Percentiles rank a stretch among this genome's conserved stretches.
These are phyloP conservation scores for Garra rufa DNA, from an alignment of 2,113 vertebrate genomes.

Conservation along the genomic window DNA sequence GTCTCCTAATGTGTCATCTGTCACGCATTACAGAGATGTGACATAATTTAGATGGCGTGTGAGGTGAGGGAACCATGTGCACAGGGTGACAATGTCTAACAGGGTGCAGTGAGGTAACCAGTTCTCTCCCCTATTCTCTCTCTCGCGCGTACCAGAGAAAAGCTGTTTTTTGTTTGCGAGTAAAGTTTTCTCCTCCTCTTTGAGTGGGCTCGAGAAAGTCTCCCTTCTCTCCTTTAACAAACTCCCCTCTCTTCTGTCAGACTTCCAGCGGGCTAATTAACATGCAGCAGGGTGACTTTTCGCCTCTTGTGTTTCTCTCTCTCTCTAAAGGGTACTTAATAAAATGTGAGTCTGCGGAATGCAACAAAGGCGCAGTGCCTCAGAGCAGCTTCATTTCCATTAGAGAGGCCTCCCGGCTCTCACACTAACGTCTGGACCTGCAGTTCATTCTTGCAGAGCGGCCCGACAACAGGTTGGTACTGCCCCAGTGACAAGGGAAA, in stretches of 20 bases:
- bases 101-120: slow-evolving; percentile 33
- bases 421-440: slow-evolving; percentile 67
- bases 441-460: slow-evolving; percentile 71
- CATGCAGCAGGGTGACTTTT: slow-evolving; percentile 77
- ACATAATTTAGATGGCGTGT: slow-evolving; percentile 25
- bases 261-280: slow-evolving; percentile 78
- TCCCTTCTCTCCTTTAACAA: slow-evolving; percentile 33
- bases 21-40: slow-evolving; percentile 9
- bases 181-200: slow-evolving; percentile 58
- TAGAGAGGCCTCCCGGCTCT: slow-evolving; percentile 69
- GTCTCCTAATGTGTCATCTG: slow-evolving; percentile 29
- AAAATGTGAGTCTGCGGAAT: slow-evolving; percentile 75
- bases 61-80: slow-evolving; percentile 30
- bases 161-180: slow-evolving; percentile 66
- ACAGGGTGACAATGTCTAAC: slow-evolving; percentile 42
- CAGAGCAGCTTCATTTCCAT: slow-evolving; percentile 67
- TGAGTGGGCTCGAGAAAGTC: slow-evolving; percentile 54
- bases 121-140: slow-evolving; percentile 45
- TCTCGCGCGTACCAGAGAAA: slow-evolving; percentile 48
- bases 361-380: slow-evolving; percentile 71
- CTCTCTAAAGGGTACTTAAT: slow-evolving; percentile 81
- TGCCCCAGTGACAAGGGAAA: slow-evolving; percentile 27
- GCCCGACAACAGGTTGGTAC: slow-evolving; percentile 59
- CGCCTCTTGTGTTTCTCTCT: slow-evolving; percentile 72
- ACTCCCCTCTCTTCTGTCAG: slow-evolving; percentile 67